Conservation (phyloP, 2,888 invertebrate genomes). For the Nomada lathburiana region DNA sequence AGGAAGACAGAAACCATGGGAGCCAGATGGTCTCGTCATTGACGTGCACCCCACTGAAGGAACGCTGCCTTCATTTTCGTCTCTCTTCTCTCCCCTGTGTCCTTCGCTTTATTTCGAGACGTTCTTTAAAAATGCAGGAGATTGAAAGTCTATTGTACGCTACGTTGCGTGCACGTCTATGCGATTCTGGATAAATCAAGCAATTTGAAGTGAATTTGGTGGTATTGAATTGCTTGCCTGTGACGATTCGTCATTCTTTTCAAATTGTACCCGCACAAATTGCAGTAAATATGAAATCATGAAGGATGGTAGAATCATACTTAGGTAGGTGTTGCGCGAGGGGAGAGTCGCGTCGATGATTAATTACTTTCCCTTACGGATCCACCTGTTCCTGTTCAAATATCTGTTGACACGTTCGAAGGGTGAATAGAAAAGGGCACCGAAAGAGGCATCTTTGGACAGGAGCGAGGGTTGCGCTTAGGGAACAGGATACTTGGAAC, state of each 20-base stretch:
- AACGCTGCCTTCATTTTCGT: neutral
- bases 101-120: neutral
- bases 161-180: neutral
- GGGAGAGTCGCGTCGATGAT: slow-evolving; percentile 4
- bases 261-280: neutral
- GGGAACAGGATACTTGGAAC: neutral
- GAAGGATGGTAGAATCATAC: neutral
- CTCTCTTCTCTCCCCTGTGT: too few species aligned
- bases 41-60: slow-evolving; percentile 29
- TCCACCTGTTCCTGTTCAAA: slow-evolving; percentile 9
- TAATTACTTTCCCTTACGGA: slow-evolving; percentile 6
- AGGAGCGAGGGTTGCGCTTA: neutral
- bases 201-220: neutral
- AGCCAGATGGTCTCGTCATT: slow-evolving; percentile 45
- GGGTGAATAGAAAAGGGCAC: neutral
- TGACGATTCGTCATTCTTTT: neutral
- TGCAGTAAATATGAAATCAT: neutral
- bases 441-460: neutral
- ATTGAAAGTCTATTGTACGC: neutral
- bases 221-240: neutral
- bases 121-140: neutral
- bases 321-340: too few species aligned
- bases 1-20: slow-evolving; percentile 21
- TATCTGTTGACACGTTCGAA: slow-evolving; percentile 8
- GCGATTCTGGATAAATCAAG: slow-evolving; percentile 6